phyloP scores from a whole-genome alignment of 2,888 invertebrate genomes.

The Folsomia candida region DNA sequence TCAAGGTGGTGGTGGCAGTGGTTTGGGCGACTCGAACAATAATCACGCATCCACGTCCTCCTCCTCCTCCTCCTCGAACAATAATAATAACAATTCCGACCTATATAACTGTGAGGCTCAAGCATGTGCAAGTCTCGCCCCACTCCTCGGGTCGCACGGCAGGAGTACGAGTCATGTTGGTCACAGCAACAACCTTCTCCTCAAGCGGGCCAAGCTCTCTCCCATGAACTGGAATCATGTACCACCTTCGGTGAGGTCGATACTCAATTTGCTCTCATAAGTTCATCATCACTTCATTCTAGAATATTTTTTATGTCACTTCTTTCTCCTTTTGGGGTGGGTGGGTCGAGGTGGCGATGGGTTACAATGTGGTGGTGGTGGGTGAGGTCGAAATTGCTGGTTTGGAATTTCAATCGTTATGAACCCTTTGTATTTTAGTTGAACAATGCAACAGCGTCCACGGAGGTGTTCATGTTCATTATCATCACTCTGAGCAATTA shows the following conservation, averaged over 20 bases:
- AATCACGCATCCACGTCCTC: background rate
- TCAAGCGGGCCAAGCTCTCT: constrained; percentile 27
- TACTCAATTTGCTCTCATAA: background rate
- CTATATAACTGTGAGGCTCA: background rate
- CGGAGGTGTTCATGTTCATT: too few relatives aligned
- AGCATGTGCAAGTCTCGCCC: background rate
- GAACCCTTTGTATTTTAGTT: too few relatives aligned
- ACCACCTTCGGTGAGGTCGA: constrained; percentile 40
- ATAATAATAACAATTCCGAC: background rate
- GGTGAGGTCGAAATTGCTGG: too few relatives aligned
- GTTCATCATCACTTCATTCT: too few relatives aligned
- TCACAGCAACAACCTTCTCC: background rate
- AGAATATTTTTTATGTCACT: too few relatives aligned
- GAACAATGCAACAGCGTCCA: background rate
- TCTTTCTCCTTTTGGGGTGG: background rate
- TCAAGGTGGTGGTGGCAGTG: background rate
- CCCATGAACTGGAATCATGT: constrained; percentile 47
- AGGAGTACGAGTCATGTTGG: too few relatives aligned
- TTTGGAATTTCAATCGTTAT: background rate
- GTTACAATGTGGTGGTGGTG: too few relatives aligned
- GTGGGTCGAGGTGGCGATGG: background rate
- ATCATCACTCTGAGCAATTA: background rate
- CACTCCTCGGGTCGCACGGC: background rate
- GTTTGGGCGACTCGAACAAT: constrained; percentile 8
- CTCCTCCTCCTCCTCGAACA: too few relatives aligned